Evolutionary conservation across 2,888 invertebrate genomes (phyloP).

Genomic region (Prosopocoilus inquinatus): DNA sequence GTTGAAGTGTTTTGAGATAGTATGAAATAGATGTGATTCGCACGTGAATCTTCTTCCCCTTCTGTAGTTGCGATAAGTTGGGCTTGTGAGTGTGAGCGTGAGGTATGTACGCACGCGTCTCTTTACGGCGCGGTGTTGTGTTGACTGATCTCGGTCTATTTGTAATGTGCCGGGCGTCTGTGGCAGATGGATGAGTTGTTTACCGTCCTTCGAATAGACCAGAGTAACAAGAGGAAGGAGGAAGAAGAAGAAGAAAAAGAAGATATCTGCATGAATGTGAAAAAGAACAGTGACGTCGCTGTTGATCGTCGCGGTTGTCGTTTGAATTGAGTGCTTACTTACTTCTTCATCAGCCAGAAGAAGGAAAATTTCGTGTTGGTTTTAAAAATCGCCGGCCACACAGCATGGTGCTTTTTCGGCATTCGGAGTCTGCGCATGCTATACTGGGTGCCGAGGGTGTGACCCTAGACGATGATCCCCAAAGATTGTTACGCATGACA

Average conservation of each 20-base stretch:
- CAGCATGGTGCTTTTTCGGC: constrained; percentile 29
- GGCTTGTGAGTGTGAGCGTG: background rate
- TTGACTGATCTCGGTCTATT: background rate
- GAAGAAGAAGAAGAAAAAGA: background rate
- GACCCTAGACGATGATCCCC: constrained; percentile 50
- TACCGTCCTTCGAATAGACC: no score
- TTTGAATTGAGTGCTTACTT: background rate
- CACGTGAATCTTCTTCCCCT: background rate
- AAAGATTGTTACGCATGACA: constrained; percentile 59
- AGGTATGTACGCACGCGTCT: background rate
- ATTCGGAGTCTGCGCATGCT: constrained; percentile 33
- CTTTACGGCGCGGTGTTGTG: background rate
- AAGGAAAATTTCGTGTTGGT: background rate
- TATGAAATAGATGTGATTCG: no score
- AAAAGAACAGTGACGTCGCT: background rate
- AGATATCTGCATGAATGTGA: background rate
- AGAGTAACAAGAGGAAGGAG: background rate
- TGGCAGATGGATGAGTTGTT: background rate
- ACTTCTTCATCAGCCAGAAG: background rate
- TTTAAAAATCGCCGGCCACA: constrained; percentile 6
- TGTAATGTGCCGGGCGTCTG: background rate
- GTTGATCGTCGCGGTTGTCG: background rate
- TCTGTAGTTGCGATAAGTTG: background rate
- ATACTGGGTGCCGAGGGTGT: constrained; percentile 52
- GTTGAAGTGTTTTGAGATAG: no score